These are phyloP conservation scores for Mamestra brassicae DNA, from an alignment of 2,888 invertebrate genomes.

Conservation along the genomic window DNA sequence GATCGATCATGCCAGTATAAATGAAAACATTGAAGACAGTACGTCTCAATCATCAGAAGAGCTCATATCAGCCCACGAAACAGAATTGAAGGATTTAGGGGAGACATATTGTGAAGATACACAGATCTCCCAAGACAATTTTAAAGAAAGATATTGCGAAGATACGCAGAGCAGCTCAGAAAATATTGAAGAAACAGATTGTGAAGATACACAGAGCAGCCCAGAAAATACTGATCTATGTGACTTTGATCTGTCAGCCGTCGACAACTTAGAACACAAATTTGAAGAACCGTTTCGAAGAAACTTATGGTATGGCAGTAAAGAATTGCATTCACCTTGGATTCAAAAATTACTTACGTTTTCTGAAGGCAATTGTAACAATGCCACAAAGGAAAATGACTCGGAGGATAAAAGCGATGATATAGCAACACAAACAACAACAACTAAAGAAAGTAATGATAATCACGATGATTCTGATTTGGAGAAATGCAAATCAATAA, in stretches of 20 bases:
- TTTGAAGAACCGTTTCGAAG: slow-evolving; percentile 4
- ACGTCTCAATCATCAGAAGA: slow-evolving; percentile 21
- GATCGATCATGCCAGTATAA: neutral
- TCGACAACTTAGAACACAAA: neutral
- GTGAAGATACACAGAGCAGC: slow-evolving; percentile 3
- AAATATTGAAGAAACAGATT: slow-evolving; percentile 11
- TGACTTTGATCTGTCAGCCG: slow-evolving; percentile 4
- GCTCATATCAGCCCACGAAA: slow-evolving; percentile 11
- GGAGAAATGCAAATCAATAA: neutral
- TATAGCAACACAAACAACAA: neutral
- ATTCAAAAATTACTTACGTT: slow-evolving; percentile 80
- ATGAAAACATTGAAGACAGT: slow-evolving; percentile 19
- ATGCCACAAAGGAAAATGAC: neutral
- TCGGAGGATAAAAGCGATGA: neutral
- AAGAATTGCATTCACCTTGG: slow-evolving; percentile 81
- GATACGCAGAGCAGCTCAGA: slow-evolving; percentile 1
- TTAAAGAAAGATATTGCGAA: neutral
- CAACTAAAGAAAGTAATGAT: neutral
- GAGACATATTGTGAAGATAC: slow-evolving; percentile 14
- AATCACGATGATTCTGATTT: neutral
- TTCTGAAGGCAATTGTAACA: slow-evolving; percentile 70
- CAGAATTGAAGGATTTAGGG: slow-evolving; percentile 22
- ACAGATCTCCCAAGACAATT: no score
- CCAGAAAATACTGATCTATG: slow-evolving; percentile 5
- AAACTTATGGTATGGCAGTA: slow-evolving; percentile 64